Evolutionary conservation across 1,140 invertebrate genomes (phyloP).

Genomic region (Drosophila nikananu): DNA sequence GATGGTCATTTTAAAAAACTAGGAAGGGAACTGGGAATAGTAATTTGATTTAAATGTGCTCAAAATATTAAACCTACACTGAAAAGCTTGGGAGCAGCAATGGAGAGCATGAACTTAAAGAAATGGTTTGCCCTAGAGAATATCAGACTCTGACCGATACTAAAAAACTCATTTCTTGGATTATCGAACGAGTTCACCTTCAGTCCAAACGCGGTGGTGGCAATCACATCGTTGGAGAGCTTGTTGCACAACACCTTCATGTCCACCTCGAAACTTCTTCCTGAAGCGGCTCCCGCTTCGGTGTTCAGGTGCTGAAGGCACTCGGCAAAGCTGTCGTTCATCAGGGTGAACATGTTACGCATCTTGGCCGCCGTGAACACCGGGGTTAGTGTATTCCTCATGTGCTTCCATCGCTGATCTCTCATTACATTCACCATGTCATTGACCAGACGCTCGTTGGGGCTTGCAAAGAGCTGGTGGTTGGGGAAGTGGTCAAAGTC

Average conservation of each 20-base stretch:
- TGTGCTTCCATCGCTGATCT: conserved; percentile 87
- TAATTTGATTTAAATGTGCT: no score
- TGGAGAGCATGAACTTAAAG: conserved; percentile 67
- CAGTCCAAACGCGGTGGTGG: conserved; percentile 86
- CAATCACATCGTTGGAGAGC: conserved; percentile 25
- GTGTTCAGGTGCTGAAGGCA: conserved; percentile 55
- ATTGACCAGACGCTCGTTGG: conserved; percentile 87
- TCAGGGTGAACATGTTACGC: conserved; percentile 86
- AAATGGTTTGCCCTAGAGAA: conserved; percentile 70
- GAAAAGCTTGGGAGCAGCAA: conserved; percentile 41
- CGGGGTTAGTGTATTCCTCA: conserved; percentile 87
- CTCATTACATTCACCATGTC: conserved; percentile 86
- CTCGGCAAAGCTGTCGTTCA: conserved; percentile 80
- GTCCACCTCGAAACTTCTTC: no score
- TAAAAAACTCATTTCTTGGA: conserved; percentile 43
- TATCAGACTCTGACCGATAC: conserved; percentile 82
- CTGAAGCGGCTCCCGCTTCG: neutral
- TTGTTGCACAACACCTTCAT: no score
- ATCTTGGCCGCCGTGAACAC: conserved; percentile 88
- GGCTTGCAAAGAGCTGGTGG: conserved; percentile 85
- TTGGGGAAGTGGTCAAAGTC: conserved; percentile 89
- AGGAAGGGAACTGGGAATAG: rapidly evolving
- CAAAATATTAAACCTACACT: conserved; percentile 31
- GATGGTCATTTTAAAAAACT: conserved; percentile 56
- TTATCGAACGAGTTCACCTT: conserved; percentile 85